Evolutionary conservation across 1,140 invertebrate species (phyloP).

Genomic region (Micrasema longulum): DNA sequence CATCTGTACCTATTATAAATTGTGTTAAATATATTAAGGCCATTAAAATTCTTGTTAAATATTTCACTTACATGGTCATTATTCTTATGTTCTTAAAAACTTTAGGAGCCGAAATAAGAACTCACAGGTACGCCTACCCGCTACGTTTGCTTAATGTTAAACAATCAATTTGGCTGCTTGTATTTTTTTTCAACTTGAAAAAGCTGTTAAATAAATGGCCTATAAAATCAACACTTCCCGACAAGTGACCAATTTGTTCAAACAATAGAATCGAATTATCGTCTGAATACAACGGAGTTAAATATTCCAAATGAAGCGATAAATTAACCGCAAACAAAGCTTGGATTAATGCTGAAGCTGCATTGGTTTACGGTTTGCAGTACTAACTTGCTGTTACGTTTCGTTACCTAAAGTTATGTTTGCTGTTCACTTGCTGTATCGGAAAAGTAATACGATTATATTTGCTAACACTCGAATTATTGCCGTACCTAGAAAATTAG

Average conservation of each 20-base stretch:
- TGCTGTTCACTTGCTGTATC: background rate
- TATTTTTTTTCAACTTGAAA: no score
- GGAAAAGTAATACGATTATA: background rate
- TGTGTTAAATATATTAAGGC: no score
- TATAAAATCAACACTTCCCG: constrained; percentile 7
- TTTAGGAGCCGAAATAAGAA: no score
- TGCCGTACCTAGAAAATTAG: no score
- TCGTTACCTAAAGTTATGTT: background rate
- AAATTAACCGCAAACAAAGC: constrained; percentile 45
- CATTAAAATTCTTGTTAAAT: no score
- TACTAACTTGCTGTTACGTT: background rate
- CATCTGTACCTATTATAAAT: no score
- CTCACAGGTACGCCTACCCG: no score
- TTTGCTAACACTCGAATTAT: background rate
- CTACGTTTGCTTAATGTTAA: no score
- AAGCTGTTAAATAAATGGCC: background rate
- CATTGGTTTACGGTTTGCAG: constrained; percentile 10
- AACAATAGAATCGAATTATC: constrained; percentile 31
- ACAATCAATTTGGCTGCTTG: no score
- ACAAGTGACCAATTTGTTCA: constrained; percentile 15
- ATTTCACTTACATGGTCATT: no score
- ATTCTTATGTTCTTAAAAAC: no score
- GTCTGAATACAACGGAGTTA: constrained; percentile 32
- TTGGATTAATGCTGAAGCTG: constrained; percentile 32
- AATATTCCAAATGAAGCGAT: constrained; percentile 48